phyloP scores from a whole-genome alignment of 2,797 vertebrate species.

The Cryptoblepharus egeriae region DNA sequence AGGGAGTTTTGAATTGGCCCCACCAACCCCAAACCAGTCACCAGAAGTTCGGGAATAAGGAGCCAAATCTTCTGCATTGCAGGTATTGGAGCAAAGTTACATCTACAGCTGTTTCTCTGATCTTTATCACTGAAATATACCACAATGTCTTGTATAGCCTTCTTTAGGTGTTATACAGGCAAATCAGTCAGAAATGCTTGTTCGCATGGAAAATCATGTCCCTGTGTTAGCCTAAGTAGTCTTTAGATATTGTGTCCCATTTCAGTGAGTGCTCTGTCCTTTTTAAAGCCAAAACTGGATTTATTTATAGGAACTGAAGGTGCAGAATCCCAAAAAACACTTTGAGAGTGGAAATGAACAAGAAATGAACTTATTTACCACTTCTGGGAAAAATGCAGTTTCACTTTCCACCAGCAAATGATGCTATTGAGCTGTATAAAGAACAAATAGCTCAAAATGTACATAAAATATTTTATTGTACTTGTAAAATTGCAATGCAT shows the following conservation, averaged over 20 bases:
- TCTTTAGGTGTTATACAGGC: background rate
- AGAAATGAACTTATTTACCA: background rate
- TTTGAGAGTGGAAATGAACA: background rate
- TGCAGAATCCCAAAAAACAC: background rate
- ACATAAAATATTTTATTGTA: background rate
- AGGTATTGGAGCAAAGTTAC: background rate
- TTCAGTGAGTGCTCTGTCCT: background rate
- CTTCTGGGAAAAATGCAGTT: background rate
- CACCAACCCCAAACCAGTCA: too few species aligned
- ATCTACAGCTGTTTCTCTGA: background rate
- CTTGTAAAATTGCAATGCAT: too few species aligned
- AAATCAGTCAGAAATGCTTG: background rate
- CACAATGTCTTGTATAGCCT: background rate
- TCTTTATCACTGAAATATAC: background rate
- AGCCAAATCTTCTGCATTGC: background rate
- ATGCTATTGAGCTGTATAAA: slow-evolving; percentile 17
- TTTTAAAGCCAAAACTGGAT: background rate
- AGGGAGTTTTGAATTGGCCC: too few species aligned
- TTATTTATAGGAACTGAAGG: background rate
- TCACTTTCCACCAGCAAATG: slow-evolving; percentile 2
- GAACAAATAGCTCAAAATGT: background rate
- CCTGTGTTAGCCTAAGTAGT: background rate
- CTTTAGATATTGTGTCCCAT: background rate
- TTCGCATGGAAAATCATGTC: background rate
- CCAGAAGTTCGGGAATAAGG: too few species aligned